These are phyloP conservation scores for Pogonomyrmex californicus DNA, from an alignment of 1,140 invertebrate species.

Conservation along the genomic window DNA sequence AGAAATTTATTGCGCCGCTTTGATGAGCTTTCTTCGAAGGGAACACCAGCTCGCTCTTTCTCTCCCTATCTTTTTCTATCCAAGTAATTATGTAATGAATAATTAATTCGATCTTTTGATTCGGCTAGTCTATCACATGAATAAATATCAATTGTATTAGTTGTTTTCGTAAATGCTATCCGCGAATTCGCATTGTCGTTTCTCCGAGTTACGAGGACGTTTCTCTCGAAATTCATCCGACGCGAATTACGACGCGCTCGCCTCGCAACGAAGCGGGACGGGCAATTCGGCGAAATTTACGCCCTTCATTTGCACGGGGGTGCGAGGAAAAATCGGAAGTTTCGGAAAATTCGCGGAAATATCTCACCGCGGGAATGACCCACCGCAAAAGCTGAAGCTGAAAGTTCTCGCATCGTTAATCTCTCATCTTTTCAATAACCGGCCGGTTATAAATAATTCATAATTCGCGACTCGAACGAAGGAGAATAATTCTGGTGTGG, in stretches of 20 bases:
- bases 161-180: background rate
- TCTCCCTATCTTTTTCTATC: background rate
- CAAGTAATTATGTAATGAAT: slow-evolving; percentile 7
- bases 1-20: background rate
- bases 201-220: slow-evolving; percentile 17
- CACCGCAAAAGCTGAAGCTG: background rate
- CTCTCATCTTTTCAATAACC: slow-evolving; percentile 3
- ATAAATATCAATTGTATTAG: background rate
- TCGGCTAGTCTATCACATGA: background rate
- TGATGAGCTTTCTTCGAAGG: background rate
- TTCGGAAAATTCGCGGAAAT: slow-evolving; percentile 5
- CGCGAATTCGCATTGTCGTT: background rate
- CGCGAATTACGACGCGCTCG: slow-evolving; percentile 11
- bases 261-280: background rate
- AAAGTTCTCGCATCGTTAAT: slow-evolving; percentile 1
- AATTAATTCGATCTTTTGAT: background rate
- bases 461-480: background rate
- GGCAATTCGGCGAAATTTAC: slow-evolving; percentile 29
- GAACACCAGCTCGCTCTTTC: background rate
- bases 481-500: background rate
- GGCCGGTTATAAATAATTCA: slow-evolving; percentile 1
- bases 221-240: slow-evolving; percentile 21
- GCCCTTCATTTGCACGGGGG: slow-evolving; percentile 16
- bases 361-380: background rate
- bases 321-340: background rate